A percentile compares a stretch with the other conserved stretches of the same genome.
phyloP scores from a whole-genome alignment of 1,140 invertebrate genomes.

The Lordiphosa stackelbergi region DNA sequence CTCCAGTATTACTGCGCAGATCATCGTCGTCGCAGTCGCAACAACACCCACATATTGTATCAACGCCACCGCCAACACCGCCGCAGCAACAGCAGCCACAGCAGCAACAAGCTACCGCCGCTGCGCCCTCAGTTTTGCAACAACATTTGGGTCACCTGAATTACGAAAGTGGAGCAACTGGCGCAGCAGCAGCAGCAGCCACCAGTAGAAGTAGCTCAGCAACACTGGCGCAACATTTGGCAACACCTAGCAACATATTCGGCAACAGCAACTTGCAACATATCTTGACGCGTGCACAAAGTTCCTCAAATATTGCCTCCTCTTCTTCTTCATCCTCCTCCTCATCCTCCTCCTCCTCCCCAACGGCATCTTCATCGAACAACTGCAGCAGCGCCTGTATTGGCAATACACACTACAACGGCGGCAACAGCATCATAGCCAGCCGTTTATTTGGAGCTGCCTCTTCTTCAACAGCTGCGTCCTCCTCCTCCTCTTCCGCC shows the following conservation, averaged over 20 bases:
- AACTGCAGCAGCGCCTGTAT: slow-evolving; percentile 70
- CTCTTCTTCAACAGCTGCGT: slow-evolving; percentile 36
- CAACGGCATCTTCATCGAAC: slow-evolving; percentile 28
- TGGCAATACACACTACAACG: slow-evolving; percentile 68
- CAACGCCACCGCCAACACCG: slow-evolving; percentile 51
- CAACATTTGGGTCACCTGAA: slow-evolving; percentile 77
- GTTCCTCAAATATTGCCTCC: slow-evolving; percentile 47
- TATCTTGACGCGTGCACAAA: slow-evolving; percentile 69
- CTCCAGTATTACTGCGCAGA: slow-evolving; percentile 73
- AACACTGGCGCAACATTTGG: slow-evolving; percentile 74
- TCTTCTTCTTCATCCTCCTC: slow-evolving; percentile 36
- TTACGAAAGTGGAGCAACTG: slow-evolving; percentile 76
- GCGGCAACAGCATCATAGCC: slow-evolving; percentile 64
- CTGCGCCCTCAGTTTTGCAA: slow-evolving; percentile 73
- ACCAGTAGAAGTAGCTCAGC: slow-evolving; percentile 57
- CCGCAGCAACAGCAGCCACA: slow-evolving; percentile 28
- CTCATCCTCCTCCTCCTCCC: slow-evolving; percentile 42
- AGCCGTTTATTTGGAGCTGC: slow-evolving; percentile 59
- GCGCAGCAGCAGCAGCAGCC: slow-evolving; percentile 39
- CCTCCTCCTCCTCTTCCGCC: slow-evolving; percentile 31
- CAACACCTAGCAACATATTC: slow-evolving; percentile 71
- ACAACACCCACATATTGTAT: slow-evolving; percentile 34
- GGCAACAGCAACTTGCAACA: slow-evolving; percentile 66
- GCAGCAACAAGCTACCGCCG: slow-evolving; percentile 22
- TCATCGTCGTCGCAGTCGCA: slow-evolving; percentile 34